Percentiles rank a stretch among this genome's conserved stretches.
phyloP scores from a whole-genome alignment of 2,888 invertebrate species.

The Osmoderma eremita region DNA sequence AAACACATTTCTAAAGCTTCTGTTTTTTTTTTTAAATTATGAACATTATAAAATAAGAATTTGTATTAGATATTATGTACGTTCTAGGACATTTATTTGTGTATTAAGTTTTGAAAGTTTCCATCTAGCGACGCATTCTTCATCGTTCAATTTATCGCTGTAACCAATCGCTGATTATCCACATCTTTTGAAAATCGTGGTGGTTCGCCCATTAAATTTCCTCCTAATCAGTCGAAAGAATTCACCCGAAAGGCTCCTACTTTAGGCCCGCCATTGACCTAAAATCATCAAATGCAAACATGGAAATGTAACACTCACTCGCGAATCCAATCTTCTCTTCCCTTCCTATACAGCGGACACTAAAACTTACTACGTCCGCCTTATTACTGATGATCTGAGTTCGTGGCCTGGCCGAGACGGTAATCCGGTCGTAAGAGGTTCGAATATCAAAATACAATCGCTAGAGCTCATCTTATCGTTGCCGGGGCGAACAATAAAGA shows the following conservation, averaged over 20 bases:
- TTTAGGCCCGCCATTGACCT: not conserved
- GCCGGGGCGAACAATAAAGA: constrained; percentile 28
- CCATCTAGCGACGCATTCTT: too few relatives aligned
- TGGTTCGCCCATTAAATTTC: not conserved
- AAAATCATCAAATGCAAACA: constrained; percentile 23
- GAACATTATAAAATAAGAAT: too few relatives aligned
- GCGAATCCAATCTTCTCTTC: constrained; percentile 1
- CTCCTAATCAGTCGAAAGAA: not conserved
- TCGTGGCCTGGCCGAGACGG: constrained; percentile 15
- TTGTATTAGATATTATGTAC: too few relatives aligned
- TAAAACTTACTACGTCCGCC: not conserved
- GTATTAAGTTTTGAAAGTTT: too few relatives aligned
- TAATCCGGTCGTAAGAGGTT: constrained; percentile 19
- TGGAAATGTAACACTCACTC: constrained; percentile 24
- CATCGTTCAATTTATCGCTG: too few relatives aligned
- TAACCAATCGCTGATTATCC: too few relatives aligned
- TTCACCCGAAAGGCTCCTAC: constrained; percentile 1
- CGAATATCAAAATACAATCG: constrained; percentile 36
- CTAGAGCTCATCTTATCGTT: constrained; percentile 7
- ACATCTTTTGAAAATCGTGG: too few relatives aligned
- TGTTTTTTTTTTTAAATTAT: too few relatives aligned
- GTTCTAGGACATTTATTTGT: too few relatives aligned
- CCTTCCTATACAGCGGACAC: not conserved
- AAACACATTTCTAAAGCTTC: too few relatives aligned
- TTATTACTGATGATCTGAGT: constrained; percentile 31